phyloP scores from a whole-genome alignment of 1,140 invertebrate species.

The Drosophila ogumai region DNA sequence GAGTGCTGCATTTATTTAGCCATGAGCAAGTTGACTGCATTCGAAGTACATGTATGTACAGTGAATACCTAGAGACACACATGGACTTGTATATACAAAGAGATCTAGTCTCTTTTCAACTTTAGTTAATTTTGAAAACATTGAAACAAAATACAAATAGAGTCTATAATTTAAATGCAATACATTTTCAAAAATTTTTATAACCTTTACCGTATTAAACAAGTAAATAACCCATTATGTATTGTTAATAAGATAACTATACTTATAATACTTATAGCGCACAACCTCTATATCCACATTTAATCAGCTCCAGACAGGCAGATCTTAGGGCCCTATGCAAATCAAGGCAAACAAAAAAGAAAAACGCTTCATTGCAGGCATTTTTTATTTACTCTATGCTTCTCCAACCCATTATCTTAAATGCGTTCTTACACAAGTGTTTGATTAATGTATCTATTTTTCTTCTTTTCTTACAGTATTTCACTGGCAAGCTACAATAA shows the following conservation, averaged over 20 bases:
- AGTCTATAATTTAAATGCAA: background rate
- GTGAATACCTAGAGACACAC: background rate
- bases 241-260: background rate
- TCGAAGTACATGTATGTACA: conserved; percentile 18
- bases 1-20: conserved; percentile 31
- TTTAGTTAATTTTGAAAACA: background rate
- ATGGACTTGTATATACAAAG: conserved; percentile 1
- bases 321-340: conserved; percentile 1
- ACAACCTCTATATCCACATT: background rate
- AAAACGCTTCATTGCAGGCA: conserved; percentile 7
- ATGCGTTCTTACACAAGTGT: conserved; percentile 13
- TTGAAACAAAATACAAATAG: background rate
- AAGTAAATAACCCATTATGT: background rate
- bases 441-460: conserved; percentile 37
- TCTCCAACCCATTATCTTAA: conserved; percentile 15
- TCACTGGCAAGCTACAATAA: conserved; percentile 99
- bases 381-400: conserved; percentile 14
- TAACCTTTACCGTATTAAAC: background rate
- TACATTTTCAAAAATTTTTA: background rate
- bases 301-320: background rate
- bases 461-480: conserved; percentile 91
- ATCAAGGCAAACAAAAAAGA: conserved; percentile 27
- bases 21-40: conserved; percentile 28
- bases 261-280: no score
- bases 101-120: background rate